Evolutionary conservation across 2,888 invertebrate genomes (phyloP).

Genomic region (Eupithecia vulgata): DNA sequence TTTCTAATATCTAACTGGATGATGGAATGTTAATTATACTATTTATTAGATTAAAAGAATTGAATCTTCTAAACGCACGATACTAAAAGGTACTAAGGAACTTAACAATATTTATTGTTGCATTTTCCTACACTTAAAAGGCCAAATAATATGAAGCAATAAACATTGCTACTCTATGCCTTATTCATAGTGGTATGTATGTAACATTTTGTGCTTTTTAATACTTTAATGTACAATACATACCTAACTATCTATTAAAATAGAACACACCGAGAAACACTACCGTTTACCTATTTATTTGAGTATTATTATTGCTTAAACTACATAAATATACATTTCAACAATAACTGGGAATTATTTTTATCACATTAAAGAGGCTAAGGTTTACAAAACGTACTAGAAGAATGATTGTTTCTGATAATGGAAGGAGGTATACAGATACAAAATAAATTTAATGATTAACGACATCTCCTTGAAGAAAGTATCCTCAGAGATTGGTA

Average conservation of each 20-base stretch:
- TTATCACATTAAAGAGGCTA: constrained; percentile 32
- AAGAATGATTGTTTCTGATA: constrained; percentile 11
- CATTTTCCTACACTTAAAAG: constrained; percentile 26
- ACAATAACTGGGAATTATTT: constrained; percentile 44
- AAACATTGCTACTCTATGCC: constrained; percentile 20
- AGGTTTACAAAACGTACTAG: constrained; percentile 5
- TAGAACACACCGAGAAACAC: constrained; percentile 36
- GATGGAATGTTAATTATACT: not conserved
- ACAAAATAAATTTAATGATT: constrained; percentile 27
- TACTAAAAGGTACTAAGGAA: constrained; percentile 18
- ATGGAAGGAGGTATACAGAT: constrained; percentile 18
- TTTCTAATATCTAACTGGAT: constrained; percentile 8
- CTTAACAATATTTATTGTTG: constrained; percentile 28
- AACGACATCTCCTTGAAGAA: constrained; percentile 18
- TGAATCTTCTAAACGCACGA: not conserved
- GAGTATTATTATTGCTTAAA: constrained; percentile 49
- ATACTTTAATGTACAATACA: constrained; percentile 36
- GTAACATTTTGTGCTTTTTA: constrained; percentile 42
- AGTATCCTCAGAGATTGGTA: constrained; percentile 17
- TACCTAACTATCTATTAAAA: constrained; percentile 18
- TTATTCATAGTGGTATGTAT: constrained; percentile 21
- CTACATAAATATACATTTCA: constrained; percentile 46
- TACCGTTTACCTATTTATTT: constrained; percentile 29
- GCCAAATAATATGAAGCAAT: constrained; percentile 31
- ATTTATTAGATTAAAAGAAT: constrained; percentile 2